These are phyloP conservation scores for Oriolus oriolus DNA, from an alignment of 2,113 vertebrate species.

Conservation along the genomic window DNA sequence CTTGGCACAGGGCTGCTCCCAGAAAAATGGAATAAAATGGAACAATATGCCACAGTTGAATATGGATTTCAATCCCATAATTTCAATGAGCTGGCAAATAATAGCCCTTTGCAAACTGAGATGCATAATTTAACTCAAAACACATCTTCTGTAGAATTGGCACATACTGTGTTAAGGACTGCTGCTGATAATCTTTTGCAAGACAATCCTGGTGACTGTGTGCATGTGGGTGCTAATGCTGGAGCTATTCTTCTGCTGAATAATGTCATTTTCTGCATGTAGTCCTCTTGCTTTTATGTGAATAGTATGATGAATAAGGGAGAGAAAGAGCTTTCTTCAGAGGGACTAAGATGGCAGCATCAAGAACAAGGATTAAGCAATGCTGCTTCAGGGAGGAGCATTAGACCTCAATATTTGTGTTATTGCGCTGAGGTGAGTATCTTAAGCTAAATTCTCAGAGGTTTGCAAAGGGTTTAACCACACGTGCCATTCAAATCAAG, in stretches of 20 bases:
- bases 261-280: neutral
- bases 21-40: neutral
- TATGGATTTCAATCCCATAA: neutral
- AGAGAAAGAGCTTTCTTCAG: neutral
- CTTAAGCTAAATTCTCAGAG: constrained; percentile 23
- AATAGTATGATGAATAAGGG: neutral
- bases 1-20: neutral
- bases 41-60: neutral
- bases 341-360: neutral
- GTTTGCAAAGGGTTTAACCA: constrained; percentile 27
- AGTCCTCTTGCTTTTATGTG: neutral
- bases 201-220: neutral
- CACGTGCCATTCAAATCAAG: neutral
- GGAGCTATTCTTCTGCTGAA: neutral
- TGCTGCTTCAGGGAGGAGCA: neutral
- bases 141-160: neutral
- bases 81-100: neutral
- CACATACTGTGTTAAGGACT: neutral
- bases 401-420: neutral
- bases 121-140: neutral
- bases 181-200: neutral
- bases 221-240: neutral
- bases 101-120: neutral
- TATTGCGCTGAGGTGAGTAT: neutral
- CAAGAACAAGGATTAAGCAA: neutral